Evolutionary conservation across 92 coral and sea anemone genomes (phyloP), one percentile per base, ranked within the genome.

Genomic region (Pocillopora meandrina): DNA sequence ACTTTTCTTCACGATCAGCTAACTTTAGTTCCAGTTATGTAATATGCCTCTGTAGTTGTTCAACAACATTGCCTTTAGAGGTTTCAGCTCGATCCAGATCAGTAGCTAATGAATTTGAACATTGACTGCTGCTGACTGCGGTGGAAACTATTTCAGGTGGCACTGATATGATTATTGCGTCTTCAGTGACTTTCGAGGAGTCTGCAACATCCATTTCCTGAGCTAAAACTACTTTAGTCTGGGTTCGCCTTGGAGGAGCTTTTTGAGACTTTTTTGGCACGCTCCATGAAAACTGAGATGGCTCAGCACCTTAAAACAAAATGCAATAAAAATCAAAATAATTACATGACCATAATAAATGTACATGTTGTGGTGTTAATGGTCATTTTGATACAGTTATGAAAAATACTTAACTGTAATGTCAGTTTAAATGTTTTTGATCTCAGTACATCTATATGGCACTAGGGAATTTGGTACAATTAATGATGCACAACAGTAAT

Each of bases 201-300:
- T 77, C 79, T 77, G 35, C 70, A 61, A 60, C 81, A 77, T 77
- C 81, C 71, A 26, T 77, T 77, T 77, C 71, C 81, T 77, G 70
- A 61, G 81, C 59, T 61, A 34, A 77, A 77, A 61, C 56, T 61
- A 12, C 2, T 61, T 34, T 33, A 61, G 15, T 77, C 18, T 77
- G 71, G 35, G 19, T 77, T 77, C 70, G 57, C 70, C 70, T 77
- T 61, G 60, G 59, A 77, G 81, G 81, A 60, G 81, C 81, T 77
- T 77, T 77, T 77, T 34, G 71, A 61, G 81, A 61, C 70, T 61
- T 61, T 77, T 77, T 77, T 61, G 70, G 81, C 70, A 61, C 56
- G 34, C 58, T 77, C 70, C 70, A 61, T 77, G 31, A 61, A 33
- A 77, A 77, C 71, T 77, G 81, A 58, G 81, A 61, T 77, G 69